Evolutionary conservation across 2,797 vertebrate genomes (phyloP).

Genomic region (Notolepis coatsorum): DNA sequence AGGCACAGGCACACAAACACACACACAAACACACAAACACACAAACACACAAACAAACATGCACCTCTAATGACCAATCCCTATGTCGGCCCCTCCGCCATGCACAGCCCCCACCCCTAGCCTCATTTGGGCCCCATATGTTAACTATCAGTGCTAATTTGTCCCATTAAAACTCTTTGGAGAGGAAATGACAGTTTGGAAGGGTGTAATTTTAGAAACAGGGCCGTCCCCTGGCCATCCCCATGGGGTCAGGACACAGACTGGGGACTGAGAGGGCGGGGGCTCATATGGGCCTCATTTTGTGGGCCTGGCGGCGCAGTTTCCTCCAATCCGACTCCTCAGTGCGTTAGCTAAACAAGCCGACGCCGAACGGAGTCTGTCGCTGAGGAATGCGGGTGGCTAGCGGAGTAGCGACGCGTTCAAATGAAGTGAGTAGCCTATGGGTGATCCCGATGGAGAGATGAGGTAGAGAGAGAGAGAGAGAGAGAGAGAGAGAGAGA

Average conservation of each 20-base stretch:
- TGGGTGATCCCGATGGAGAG: neutral
- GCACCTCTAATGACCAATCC: slow-evolving; percentile 25
- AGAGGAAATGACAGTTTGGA: slow-evolving; percentile 87
- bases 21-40: neutral
- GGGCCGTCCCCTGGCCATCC: slow-evolving; percentile 67
- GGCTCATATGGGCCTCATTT: slow-evolving; percentile 80
- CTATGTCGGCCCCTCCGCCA: slow-evolving; percentile 13
- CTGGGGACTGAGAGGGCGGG: slow-evolving; percentile 55
- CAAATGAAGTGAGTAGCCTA: slow-evolving; percentile 19
- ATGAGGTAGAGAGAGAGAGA: neutral
- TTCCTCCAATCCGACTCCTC: slow-evolving; percentile 48
- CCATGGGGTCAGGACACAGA: slow-evolving; percentile 72
- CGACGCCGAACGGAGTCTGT: slow-evolving; percentile 25
- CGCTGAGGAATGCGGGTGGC: slow-evolving; percentile 22
- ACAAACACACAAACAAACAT: slow-evolving; percentile 20
- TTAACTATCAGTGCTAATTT: slow-evolving; percentile 84
- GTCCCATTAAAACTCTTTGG: slow-evolving; percentile 83
- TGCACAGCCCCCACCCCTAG: slow-evolving; percentile 34
- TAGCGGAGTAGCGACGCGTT: slow-evolving; percentile 6
- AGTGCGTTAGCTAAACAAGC: slow-evolving; percentile 45
- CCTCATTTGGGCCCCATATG: slow-evolving; percentile 76
- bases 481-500: neutral
- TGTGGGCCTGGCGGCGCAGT: slow-evolving; percentile 43
- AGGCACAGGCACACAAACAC: slow-evolving; percentile 4
- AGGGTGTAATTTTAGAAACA: slow-evolving; percentile 85